Evolutionary conservation across 2,888 invertebrate species (phyloP).

Genomic region (Emmelina monodactyla): DNA sequence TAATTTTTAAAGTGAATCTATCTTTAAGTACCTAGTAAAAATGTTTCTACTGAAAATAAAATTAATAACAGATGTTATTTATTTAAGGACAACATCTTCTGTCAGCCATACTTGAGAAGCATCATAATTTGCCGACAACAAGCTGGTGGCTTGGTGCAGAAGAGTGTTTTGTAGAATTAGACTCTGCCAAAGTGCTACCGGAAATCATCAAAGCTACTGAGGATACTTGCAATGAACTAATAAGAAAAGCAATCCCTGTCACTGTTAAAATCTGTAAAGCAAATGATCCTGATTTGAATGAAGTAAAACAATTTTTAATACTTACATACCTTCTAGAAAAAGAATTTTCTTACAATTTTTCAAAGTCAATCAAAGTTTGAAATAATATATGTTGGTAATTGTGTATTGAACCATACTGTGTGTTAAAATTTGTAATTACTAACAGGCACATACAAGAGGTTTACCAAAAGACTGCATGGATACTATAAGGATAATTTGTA

Average conservation of each 20-base stretch:
- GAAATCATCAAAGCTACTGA: constrained; percentile 67
- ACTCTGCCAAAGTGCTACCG: constrained; percentile 55
- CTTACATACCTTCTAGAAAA: neutral
- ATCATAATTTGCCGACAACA: constrained; percentile 73
- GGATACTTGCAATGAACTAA: constrained; percentile 71
- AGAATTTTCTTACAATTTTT: neutral
- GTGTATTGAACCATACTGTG: neutral
- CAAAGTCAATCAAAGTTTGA: neutral
- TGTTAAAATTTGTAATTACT: constrained; percentile 5
- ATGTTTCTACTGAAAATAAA: no score
- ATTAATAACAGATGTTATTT: no score
- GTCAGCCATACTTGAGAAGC: constrained; percentile 76
- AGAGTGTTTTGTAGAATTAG: constrained; percentile 75
- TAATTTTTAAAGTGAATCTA: no score
- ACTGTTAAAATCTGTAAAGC: constrained; percentile 68
- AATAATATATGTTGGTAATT: neutral
- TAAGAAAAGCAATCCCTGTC: constrained; percentile 70
- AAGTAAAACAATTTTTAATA: constrained; percentile 24
- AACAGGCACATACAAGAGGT: constrained; percentile 72
- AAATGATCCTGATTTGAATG: constrained; percentile 65
- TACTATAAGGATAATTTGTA: constrained; percentile 77
- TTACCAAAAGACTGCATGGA: constrained; percentile 83
- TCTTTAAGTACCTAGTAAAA: no score
- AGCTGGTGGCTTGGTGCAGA: constrained; percentile 86
- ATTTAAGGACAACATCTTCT: constrained; percentile 79